Evolutionary conservation across 1,140 invertebrate species (phyloP).

Genomic region (Stegodyphus dumicola): DNA sequence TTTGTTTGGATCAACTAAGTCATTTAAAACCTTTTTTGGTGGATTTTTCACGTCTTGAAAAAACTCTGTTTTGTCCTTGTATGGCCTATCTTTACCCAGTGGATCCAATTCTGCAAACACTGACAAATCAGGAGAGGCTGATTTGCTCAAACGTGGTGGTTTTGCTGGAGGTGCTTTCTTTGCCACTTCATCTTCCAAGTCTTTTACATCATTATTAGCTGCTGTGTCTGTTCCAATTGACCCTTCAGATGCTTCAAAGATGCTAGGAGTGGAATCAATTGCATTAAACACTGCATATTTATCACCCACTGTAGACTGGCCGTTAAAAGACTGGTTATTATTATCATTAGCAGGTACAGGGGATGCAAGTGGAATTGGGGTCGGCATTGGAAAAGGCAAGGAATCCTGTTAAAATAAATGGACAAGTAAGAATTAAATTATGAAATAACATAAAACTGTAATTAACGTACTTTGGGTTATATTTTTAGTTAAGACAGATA

Average conservation of each 20-base stretch:
- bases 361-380: conserved; percentile 13
- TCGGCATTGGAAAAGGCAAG: conserved; percentile 43
- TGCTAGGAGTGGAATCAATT: conserved; percentile 34
- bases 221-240: neutral
- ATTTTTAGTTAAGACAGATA: too few species aligned
- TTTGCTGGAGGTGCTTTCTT: conserved; percentile 27
- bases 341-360: neutral
- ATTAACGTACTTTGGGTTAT: too few species aligned
- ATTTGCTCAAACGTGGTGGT: conserved; percentile 37
- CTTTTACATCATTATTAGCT: conserved; percentile 15
- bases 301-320: neutral
- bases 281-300: conserved; percentile 59
- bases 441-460: too few species aligned
- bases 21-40: conserved; percentile 89
- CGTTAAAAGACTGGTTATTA: neutral
- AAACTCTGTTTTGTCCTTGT: conserved; percentile 94
- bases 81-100: conserved; percentile 82
- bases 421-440: too few species aligned
- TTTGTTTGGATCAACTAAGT: conserved; percentile 71
- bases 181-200: conserved; percentile 27
- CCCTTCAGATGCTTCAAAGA: conserved; percentile 25
- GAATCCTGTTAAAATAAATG: conserved; percentile 27
- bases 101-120: conserved; percentile 93
- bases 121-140: conserved; percentile 21
- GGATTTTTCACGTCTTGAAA: conserved; percentile 94